Percentiles rank a stretch among this genome's conserved stretches.
phyloP scores from a whole-genome alignment of 2,888 invertebrate species.

The Agonopterix arenella region DNA sequence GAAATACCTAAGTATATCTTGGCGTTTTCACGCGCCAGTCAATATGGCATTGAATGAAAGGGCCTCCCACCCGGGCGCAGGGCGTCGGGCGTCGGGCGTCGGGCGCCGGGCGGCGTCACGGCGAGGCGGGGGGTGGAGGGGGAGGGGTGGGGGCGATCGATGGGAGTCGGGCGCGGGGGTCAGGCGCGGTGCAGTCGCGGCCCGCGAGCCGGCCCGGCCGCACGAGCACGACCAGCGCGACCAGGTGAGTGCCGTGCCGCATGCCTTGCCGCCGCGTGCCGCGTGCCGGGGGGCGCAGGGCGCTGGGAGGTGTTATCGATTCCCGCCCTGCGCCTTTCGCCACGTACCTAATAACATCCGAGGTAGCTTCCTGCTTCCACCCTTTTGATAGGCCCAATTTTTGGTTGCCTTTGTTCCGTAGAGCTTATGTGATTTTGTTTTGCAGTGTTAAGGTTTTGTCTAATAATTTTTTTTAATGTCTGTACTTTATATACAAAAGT shows the following conservation, averaged over 20 bases:
- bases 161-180: conserved; percentile 47
- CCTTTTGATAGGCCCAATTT: too few relatives aligned
- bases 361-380: too few relatives aligned
- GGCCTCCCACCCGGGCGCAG: not conserved
- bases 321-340: conserved; percentile 9
- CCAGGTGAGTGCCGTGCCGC: conserved; percentile 1
- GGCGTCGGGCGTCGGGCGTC: not conserved
- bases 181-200: conserved; percentile 61
- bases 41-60: not conserved
- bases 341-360: conserved; percentile 8
- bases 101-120: conserved; percentile 1
- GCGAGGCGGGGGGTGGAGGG: conserved; percentile 13
- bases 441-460: too few relatives aligned
- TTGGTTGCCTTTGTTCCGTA: too few relatives aligned
- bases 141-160: conserved; percentile 28
- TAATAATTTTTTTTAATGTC: too few relatives aligned
- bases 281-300: not conserved
- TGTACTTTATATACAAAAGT: too few relatives aligned
- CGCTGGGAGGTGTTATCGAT: not conserved
- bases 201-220: conserved; percentile 49
- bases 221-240: conserved; percentile 35
- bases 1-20: too few relatives aligned
- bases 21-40: too few relatives aligned
- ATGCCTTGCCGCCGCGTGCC: not conserved
- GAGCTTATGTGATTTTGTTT: too few relatives aligned